Base-by-base conservation (phyloP, 1,140 invertebrate genomes). In the Stratiolaelaps scimitus region DNA sequence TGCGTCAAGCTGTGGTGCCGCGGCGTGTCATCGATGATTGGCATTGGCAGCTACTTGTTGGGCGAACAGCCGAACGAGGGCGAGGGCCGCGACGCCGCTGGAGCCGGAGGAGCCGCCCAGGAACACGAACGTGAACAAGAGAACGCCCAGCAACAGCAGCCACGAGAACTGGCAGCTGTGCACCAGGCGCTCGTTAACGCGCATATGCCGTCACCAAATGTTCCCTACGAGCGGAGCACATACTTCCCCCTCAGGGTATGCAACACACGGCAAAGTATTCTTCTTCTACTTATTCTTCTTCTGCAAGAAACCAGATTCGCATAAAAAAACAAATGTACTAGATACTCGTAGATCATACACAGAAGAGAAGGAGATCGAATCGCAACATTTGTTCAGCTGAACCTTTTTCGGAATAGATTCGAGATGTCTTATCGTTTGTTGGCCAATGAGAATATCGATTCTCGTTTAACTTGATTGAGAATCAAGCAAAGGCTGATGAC, bases 11-110 rank as follows among this genome's bases (percentile, higher is more conserved):
- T 29, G 43, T 98, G 95, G 95, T 97, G 92, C 74, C 78, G 81
- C 6, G 82, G 81, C 1, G 87, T 94, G 0, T 85, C 92, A 0
- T 91, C 87, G 79, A 70, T 90, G 17, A 75, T 97, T 1, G 87
- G 88, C 60, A 79, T 98, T 0, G 82, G 88, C 56, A 94, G 90
- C 0, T 97, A 96, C 74, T 76, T 97, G 17, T 75, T 96, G 7
- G 85, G 88, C 1, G 83, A 85, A 64, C 82, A 75, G 0, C 66
- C 71, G n/a, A 67, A n/a, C 29, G 67, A 72, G 13, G 68, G 72
- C 7, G 67, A 45, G 7, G 30, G 72, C 28, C 73, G 73, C 28
- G 73, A 75, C 64, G 68, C 66, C 20, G 65, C 65, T 19, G 68
- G 74, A 5, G 67, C 65, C 26, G 66, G 65, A 23, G 69, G 74